These are phyloP conservation scores for Burhinus bistriatus DNA, from an alignment of 2,113 vertebrate genomes.

Conservation along the genomic window DNA sequence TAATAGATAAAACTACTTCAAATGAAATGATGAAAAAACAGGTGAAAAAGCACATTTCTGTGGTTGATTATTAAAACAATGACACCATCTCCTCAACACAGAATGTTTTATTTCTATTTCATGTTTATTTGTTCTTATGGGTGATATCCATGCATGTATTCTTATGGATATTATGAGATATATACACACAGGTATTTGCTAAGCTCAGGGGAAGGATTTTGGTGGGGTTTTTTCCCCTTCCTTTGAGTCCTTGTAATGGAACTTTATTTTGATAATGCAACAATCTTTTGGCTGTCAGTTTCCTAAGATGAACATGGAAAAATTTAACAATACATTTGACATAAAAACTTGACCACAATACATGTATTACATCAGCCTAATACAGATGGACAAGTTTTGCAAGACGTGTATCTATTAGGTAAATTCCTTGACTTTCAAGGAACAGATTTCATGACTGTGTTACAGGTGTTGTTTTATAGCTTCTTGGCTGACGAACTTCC, in stretches of 20 bases:
- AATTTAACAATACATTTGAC: not conserved
- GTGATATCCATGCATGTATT: not conserved
- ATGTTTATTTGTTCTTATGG: not conserved
- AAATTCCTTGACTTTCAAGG: not conserved
- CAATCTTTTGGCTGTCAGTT: not conserved
- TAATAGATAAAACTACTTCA: not conserved
- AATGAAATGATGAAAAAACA: not conserved
- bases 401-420: not conserved
- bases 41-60: not conserved
- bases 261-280: not conserved
- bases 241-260: not conserved
- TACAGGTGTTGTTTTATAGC: not conserved
- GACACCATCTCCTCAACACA: not conserved
- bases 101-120: not conserved
- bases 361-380: not conserved
- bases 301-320: not conserved
- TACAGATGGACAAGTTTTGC: not conserved
- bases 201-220: not conserved
- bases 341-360: not conserved
- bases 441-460: not conserved
- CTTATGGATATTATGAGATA: not conserved
- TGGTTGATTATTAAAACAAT: not conserved
- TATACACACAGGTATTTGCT: not conserved
- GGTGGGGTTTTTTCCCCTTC: not conserved
- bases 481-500: not conserved